Conservation (phyloP, 2,888 invertebrate genomes). For the Epiblema foenella region DNA sequence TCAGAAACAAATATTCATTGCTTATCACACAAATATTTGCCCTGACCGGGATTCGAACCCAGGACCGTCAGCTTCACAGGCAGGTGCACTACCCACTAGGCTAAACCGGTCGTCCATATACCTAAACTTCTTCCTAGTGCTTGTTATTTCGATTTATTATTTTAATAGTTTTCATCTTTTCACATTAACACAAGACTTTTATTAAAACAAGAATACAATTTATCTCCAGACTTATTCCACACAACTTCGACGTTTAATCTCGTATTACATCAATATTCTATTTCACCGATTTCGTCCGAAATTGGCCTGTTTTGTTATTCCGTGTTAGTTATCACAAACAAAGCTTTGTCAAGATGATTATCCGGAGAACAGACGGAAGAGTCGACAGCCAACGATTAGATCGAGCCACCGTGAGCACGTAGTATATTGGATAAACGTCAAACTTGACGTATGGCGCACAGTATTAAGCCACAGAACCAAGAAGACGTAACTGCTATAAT, state of each 20-base stretch:
- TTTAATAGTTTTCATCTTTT: no score
- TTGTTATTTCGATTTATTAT: no score
- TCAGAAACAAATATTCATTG: no score
- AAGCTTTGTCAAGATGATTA: slow-evolving; percentile 49
- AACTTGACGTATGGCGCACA: slow-evolving; percentile 72
- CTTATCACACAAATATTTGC: no score
- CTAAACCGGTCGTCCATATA: no score
- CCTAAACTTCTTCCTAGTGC: no score
- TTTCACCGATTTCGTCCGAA: neutral
- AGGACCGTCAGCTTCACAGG: no score
- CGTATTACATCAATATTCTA: neutral
- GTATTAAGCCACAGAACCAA: slow-evolving; percentile 11
- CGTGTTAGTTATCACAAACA: slow-evolving; percentile 5
- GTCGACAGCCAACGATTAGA: slow-evolving; percentile 68
- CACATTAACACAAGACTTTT: no score
- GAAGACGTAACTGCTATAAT: neutral
- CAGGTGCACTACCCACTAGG: no score
- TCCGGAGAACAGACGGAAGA: slow-evolving; percentile 55
- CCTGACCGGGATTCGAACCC: no score
- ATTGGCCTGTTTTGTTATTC: slow-evolving; percentile 11
- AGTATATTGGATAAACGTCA: slow-evolving; percentile 81
- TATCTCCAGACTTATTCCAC: neutral
- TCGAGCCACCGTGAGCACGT: slow-evolving; percentile 69
- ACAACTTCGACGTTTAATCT: neutral
- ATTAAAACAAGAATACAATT: no score